phyloP scores from a whole-genome alignment of 2,888 invertebrate genomes.

The Malacosoma neustria region DNA sequence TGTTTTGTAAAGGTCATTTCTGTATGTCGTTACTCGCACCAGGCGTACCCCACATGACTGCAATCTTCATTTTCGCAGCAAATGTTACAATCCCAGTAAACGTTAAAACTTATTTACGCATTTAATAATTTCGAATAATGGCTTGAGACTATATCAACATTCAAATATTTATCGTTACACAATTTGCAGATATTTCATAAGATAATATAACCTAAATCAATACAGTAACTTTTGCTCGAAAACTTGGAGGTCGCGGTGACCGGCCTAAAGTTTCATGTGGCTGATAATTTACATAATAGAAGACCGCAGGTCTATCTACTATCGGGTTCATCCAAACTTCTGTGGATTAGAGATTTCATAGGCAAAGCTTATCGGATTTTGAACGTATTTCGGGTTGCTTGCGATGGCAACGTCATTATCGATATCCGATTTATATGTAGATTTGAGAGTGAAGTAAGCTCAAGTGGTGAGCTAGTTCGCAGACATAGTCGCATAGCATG shows the following conservation, averaged over 20 bases:
- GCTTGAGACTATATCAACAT: no score
- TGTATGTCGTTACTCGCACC: slow-evolving; percentile 47
- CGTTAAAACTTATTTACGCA: slow-evolving; percentile 22
- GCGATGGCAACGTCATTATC: slow-evolving; percentile 69
- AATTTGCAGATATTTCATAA: background rate
- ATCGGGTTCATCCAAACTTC: slow-evolving; percentile 70
- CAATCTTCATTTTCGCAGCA: slow-evolving; percentile 44
- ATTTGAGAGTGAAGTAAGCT: slow-evolving; percentile 51
- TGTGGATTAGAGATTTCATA: slow-evolving; percentile 68
- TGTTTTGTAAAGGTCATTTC: slow-evolving; percentile 51
- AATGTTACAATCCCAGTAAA: slow-evolving; percentile 33
- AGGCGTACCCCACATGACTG: slow-evolving; percentile 40
- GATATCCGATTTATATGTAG: slow-evolving; percentile 75
- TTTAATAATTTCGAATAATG: slow-evolving; percentile 29
- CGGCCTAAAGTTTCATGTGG: slow-evolving; percentile 62
- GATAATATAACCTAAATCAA: slow-evolving; percentile 42
- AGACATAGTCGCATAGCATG: no score
- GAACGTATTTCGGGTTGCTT: slow-evolving; percentile 68
- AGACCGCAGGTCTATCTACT: slow-evolving; percentile 66
- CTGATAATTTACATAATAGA: slow-evolving; percentile 73
- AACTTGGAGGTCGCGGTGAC: slow-evolving; percentile 60
- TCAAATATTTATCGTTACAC: background rate
- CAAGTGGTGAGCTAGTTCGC: slow-evolving; percentile 8
- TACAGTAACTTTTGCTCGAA: slow-evolving; percentile 56
- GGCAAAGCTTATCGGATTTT: slow-evolving; percentile 68